phyloP scores from a whole-genome alignment of 92 coral and sea anemone genomes.

The Porites cylindrica region DNA sequence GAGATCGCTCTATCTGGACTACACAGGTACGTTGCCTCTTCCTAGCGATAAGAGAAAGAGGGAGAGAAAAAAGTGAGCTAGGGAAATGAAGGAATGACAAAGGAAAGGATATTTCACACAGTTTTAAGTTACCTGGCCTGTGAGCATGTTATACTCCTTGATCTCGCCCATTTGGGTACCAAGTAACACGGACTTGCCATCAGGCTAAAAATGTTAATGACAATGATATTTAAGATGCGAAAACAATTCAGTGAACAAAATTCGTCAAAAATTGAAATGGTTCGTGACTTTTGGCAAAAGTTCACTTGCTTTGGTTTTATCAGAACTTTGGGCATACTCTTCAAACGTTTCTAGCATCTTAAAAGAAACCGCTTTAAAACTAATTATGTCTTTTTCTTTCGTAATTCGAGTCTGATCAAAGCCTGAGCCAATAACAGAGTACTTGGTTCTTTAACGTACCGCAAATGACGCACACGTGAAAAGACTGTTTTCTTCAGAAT shows the following conservation, averaged over 20 bases:
- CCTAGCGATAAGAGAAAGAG: constrained; percentile 28
- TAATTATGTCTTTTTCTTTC: too few relatives aligned
- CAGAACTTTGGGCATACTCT: too few relatives aligned
- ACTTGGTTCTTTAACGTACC: constrained; percentile 57
- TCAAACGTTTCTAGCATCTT: background rate
- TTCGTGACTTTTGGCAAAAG: too few relatives aligned
- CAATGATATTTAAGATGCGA: background rate
- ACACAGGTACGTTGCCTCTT: constrained; percentile 80
- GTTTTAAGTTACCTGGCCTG: constrained; percentile 85
- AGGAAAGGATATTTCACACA: background rate
- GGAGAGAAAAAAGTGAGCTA: background rate
- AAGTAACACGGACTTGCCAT: constrained; percentile 79
- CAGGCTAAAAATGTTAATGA: constrained; percentile 64
- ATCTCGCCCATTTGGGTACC: constrained; percentile 95
- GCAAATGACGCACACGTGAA: constrained; percentile 88
- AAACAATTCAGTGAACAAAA: too few relatives aligned
- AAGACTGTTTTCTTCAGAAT: constrained; percentile 85
- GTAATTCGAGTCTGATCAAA: too few relatives aligned
- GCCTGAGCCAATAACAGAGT: background rate
- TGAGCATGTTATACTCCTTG: constrained; percentile 78
- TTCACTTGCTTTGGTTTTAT: too few relatives aligned
- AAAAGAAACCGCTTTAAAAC: background rate
- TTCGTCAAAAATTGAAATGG: background rate
- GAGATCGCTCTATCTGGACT: constrained; percentile 80
- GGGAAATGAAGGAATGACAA: background rate